Evolutionary conservation across 2,113 vertebrate genomes (phyloP), one percentile per base, ranked within the genome.

Genomic region (Cynopterus brachyotis): DNA sequence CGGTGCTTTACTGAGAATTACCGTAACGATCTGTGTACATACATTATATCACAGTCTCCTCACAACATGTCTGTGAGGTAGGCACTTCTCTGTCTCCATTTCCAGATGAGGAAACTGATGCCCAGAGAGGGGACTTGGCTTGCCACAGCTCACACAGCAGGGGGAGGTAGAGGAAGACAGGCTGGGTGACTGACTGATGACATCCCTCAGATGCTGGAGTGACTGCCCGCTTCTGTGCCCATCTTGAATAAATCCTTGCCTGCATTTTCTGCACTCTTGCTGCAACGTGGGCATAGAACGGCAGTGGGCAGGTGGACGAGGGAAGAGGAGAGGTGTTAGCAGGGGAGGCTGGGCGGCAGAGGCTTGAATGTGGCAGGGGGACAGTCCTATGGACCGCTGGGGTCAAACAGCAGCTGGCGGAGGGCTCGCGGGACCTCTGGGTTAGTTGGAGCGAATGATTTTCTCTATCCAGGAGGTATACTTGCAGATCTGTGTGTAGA

Each of bases 401-500:
- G 11, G 47, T 12, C 13, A 13, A 13, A 30, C 19, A 35, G 2
- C 10, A 59, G 78, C 12, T 2, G 32, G 35, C 0, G 12, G 28
- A 26, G 37, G 55, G 35, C 17, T 42, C 8, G 35, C 7, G 6
- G 9, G 35, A 28, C n/a, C 9, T 20, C 11, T 0, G 53, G 2
- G 0, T 97, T 96, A 98, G 37, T 95, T 92, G 95, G 84, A 78
- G 1, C 69, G 35, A 0, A 98, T 97, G 60, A 20, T 91, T 64
- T 76, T 98, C 93, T 78, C 40, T 62, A 98, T 98, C 98, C 98
- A 98, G 6, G 42, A 0, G 9, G 1, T 5, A 3, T 97, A 98
- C 60, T 79, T 98, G 96, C 97, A 98, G 96, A 97, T 76, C 53
- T 91, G 50, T 0, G 96, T 97, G 92, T 97, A 98, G 90, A 98